Evolutionary conservation across 2,797 vertebrate species (phyloP), one percentile per base, ranked within the genome.

Genomic region (Cuniculus paca): DNA sequence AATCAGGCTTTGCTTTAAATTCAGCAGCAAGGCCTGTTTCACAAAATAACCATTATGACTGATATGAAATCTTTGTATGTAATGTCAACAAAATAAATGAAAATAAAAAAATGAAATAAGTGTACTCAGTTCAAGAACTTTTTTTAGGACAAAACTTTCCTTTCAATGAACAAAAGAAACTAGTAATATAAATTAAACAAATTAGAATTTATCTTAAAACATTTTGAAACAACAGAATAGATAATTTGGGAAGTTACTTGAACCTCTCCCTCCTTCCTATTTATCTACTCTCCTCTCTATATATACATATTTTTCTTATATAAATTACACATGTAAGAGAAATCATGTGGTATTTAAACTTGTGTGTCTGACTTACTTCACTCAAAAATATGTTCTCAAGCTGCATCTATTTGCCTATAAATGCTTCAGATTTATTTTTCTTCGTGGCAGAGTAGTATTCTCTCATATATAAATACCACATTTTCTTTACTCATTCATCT

Each of bases 11-110:
- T 75, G 14, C 20, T 24, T 93, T 70, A 74, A 94, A 81, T 58
- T 11, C 39, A 79, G 36, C 48, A 60, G 50, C 14, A 56, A 90
- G 36, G 34, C 26, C 52, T 75, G 1, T 31, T 16, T 88, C 68
- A 68, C 16, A 4, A 91, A 39, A 14, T 3, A 52, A 86, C 5
- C 26, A 58, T 83, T 91, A 60, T 3, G 26, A 93, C 22, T 80
- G 77, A 79, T n/a, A 50, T 17, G 20, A 91, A 95, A 81, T 94
- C 24, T 58, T 39, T 89, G 50, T 61, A 16, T 36, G 42, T 95
- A 42, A 45, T 48, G 16, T 86, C 8, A 42, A 39, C 11, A 92
- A 94, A 92, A 48, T 52, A 72, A 85, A 72, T 77, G 39, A 45
- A 80, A 93, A 52, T 77, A 54, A 52, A 74, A 63, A 28, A 87